phyloP scores from a whole-genome alignment of 1,140 invertebrate genomes.

The Platyscapa corneri region DNA sequence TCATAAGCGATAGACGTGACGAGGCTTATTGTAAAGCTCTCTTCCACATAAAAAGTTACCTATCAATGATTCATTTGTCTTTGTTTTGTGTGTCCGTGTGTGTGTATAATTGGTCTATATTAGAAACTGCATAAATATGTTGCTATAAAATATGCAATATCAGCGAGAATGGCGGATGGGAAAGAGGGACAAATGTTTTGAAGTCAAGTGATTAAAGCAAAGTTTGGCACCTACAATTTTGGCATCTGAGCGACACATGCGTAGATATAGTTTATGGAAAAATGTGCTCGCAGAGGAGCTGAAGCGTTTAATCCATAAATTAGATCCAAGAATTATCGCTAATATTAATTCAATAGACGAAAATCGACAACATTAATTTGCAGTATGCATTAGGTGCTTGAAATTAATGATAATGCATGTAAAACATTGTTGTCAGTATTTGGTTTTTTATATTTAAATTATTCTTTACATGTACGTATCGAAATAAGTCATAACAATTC shows the following conservation, averaged over 20 bases:
- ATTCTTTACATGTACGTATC: too few species aligned
- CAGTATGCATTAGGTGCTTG: neutral
- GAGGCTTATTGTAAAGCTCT: neutral
- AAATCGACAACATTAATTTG: neutral
- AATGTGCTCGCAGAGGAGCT: neutral
- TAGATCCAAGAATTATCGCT: neutral
- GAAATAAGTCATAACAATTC: too few species aligned
- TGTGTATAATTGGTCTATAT: neutral
- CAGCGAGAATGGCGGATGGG: neutral
- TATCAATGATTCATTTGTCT: too few species aligned
- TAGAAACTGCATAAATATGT: neutral
- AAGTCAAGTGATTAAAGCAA: neutral
- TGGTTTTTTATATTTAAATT: too few species aligned
- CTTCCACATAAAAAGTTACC: conserved; percentile 4
- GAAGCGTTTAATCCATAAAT: neutral
- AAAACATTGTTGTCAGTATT: neutral
- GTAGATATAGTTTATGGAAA: neutral
- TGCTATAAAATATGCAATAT: neutral
- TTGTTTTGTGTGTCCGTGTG: too few species aligned
- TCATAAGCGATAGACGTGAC: conserved; percentile 1
- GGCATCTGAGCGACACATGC: neutral
- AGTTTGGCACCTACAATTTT: neutral
- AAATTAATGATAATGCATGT: neutral
- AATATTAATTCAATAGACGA: neutral
- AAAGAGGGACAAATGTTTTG: too few species aligned